A percentile compares a stretch with the other conserved stretches of the same genome.
These are phyloP conservation scores for Argyresthia albistria DNA, from an alignment of 2,888 invertebrate species.

Conservation along the genomic window DNA sequence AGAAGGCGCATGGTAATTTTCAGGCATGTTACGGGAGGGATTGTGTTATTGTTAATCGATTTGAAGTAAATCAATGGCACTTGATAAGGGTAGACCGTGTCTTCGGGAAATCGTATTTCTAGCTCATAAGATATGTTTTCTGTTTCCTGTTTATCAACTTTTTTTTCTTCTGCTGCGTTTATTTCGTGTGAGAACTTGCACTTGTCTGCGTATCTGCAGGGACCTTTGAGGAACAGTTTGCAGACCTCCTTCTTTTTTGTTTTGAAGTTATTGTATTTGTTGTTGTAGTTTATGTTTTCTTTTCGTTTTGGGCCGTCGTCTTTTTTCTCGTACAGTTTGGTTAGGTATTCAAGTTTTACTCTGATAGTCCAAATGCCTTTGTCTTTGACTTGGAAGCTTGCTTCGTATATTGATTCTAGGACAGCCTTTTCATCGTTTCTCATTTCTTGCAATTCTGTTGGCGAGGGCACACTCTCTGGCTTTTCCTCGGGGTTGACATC, in stretches of 20 bases:
- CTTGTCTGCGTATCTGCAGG: constrained; percentile 81
- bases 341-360: constrained; percentile 77
- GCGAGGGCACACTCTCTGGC: constrained; percentile 50
- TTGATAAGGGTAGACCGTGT: constrained; percentile 81
- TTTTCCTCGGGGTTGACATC: constrained; percentile 47
- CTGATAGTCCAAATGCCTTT: constrained; percentile 81
- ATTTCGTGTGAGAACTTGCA: constrained; percentile 82
- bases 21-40: constrained; percentile 76
- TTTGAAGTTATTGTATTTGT: constrained; percentile 38
- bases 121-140: constrained; percentile 73
- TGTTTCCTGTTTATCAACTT: constrained; percentile 29
- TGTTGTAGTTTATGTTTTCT: constrained; percentile 42
- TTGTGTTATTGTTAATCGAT: constrained; percentile 69
- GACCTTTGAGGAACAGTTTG: constrained; percentile 75
- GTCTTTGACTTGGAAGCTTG: constrained; percentile 78
- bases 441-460: constrained; percentile 74
- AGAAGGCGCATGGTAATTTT: constrained; percentile 77
- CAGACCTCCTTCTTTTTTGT: constrained; percentile 73
- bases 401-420: constrained; percentile 84
- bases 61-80: constrained; percentile 80
- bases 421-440: constrained; percentile 81
- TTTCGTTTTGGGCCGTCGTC: constrained; percentile 53
- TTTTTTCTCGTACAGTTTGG: constrained; percentile 68
- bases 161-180: constrained; percentile 21
- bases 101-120: constrained; percentile 82